Conservation (phyloP, 2,888 invertebrate species). For the Mycalesis mineus region DNA sequence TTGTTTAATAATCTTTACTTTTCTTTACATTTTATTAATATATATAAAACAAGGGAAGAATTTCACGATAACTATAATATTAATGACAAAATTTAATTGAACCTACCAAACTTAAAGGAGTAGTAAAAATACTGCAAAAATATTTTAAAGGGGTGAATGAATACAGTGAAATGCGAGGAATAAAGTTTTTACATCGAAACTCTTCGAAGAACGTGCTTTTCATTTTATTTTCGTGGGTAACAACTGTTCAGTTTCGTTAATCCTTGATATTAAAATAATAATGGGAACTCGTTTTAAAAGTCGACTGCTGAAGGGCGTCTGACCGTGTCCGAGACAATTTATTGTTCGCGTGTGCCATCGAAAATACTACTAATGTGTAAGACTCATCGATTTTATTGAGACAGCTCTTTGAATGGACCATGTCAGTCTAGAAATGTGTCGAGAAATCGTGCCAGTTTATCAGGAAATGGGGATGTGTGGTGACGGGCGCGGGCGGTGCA, state of each 20-base stretch:
- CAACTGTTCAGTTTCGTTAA: conserved; percentile 10
- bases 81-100: neutral
- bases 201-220: neutral
- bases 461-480: conserved; percentile 32
- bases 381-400: conserved; percentile 45
- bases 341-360: conserved; percentile 24
- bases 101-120: neutral
- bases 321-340: conserved; percentile 18
- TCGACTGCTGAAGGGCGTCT: conserved; percentile 41
- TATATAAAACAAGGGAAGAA: no score
- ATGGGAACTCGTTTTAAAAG: conserved; percentile 39
- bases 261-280: conserved; percentile 39
- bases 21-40: no score
- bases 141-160: neutral
- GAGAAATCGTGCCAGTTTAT: conserved; percentile 57
- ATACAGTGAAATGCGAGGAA: neutral
- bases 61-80: no score
- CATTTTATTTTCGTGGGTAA: neutral
- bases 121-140: neutral
- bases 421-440: conserved; percentile 38
- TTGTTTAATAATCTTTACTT: no score
- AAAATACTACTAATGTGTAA: conserved; percentile 17
- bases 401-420: conserved; percentile 49
- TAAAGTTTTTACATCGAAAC: neutral
- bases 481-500: conserved; percentile 19